phyloP scores from a whole-genome alignment of 2,888 invertebrate species.

The Palloptera scutellata region DNA sequence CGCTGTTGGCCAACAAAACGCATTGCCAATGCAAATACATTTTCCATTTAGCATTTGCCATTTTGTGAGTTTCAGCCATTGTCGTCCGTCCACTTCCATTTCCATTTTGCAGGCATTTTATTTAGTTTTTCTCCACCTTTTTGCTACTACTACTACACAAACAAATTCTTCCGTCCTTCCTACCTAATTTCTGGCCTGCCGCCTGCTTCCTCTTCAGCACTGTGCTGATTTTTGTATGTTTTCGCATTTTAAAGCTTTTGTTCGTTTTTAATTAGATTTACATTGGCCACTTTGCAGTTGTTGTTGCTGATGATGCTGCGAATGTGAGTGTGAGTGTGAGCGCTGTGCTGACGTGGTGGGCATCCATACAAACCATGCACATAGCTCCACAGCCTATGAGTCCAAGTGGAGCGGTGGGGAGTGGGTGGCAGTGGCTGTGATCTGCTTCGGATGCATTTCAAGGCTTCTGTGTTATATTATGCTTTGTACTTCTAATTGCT shows the following conservation, averaged over 20 bases:
- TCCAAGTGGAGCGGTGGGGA: not conserved
- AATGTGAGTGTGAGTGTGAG: not conserved
- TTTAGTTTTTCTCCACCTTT: not conserved
- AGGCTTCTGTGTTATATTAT: conserved; percentile 17
- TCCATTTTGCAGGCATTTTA: not conserved
- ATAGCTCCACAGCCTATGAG: not conserved
- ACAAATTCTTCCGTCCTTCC: no score
- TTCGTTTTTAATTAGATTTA: conserved; percentile 33
- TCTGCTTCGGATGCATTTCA: not conserved
- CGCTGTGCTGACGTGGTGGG: no score
- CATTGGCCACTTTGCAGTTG: conserved; percentile 22
- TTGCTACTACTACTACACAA: not conserved
- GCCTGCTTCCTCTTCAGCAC: not conserved
- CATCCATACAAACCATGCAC: no score
- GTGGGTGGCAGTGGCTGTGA: not conserved
- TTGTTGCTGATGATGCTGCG: not conserved
- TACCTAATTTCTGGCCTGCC: not conserved
- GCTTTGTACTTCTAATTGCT: conserved; percentile 32
- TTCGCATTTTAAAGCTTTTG: conserved; percentile 29
- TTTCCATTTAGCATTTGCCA: conserved; percentile 20
- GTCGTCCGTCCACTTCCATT: conserved; percentile 13
- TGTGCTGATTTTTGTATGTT: conserved; percentile 8
- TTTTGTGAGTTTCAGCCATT: not conserved
- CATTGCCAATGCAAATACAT: conserved; percentile 33
- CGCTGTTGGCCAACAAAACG: conserved; percentile 39